Base-by-base conservation (phyloP, 2,888 invertebrate species). In the Pseudococcus jackbeardsleyi region DNA sequence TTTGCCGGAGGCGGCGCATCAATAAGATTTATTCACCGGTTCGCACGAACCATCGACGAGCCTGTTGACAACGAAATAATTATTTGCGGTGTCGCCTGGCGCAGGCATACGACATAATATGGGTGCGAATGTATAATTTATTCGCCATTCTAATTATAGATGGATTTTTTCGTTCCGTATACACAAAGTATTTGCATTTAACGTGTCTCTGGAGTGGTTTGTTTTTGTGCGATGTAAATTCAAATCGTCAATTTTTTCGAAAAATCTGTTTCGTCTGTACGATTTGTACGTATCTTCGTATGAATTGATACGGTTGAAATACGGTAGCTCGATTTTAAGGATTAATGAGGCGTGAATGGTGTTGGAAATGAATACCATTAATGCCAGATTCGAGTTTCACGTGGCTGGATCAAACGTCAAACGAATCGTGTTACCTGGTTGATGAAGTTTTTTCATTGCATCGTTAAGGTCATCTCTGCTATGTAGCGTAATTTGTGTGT, bases 31-130 rank as follows among this genome's bases (percentile, higher is more conserved):
- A 72, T 72, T 72, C n/a, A 17, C 72, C 33, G 17, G 72, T 64
- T 64, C 64, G 64, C 64, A 64, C 64, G 64, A 64, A 64, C 64
- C 22, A 72, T 17, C 33, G 17, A n/a, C 26, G 68, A 33, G 2
- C 26, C 17, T 72, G 72, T 72, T 72, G 72, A 72, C 72, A 72
- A 72, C 72, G 72, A 72, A 72, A 72, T 33, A 72, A 72, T 72
- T 72, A 72, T 33, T 72, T 26, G 72, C 33, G 15, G 72, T 11
- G 64, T 64, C 64, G 33, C 6, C 42, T 33, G 33, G 33, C 72
- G 33, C n/a, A 17, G 6, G 15, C 19, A 64, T 50, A 15, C 48
- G 11, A 64, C 22, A 19, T 19, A 59, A 59, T 59, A 59, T 59
- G n/a, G 59, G n/a, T 59, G 17, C 59, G 59, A 64, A 64, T 64